Evolutionary conservation across 1,140 invertebrate species (phyloP).

Genomic region (Trinorchestia longiramus): DNA sequence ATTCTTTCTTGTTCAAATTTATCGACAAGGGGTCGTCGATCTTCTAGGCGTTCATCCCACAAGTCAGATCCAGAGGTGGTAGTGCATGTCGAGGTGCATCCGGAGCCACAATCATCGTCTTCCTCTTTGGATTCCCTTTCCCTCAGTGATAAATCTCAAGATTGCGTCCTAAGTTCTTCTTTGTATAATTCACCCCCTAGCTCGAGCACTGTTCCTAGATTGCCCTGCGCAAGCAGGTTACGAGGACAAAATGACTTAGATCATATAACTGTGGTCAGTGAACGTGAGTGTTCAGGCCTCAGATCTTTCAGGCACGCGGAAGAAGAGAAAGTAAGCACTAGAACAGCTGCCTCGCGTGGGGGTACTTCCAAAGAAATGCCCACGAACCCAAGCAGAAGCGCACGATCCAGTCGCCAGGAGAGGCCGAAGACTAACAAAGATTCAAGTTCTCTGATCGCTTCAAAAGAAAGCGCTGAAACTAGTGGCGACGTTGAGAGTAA

Average conservation of each 20-base stretch:
- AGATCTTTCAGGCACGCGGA: conserved; percentile 19
- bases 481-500: neutral
- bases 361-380: conserved; percentile 37
- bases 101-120: conserved; percentile 12
- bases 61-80: conserved; percentile 37
- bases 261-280: conserved; percentile 38
- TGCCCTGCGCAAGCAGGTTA: neutral
- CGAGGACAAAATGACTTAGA: conserved; percentile 7
- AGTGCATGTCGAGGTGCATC: conserved; percentile 36
- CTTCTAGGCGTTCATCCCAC: neutral
- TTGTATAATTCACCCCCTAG: neutral
- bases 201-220: neutral
- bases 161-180: neutral
- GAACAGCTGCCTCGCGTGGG: neutral
- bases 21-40: neutral
- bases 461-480: neutral
- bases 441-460: neutral
- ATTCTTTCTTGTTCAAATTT: neutral
- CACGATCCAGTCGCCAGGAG: neutral
- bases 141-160: neutral
- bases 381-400: neutral
- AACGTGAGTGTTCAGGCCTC: neutral
- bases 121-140: neutral
- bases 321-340: conserved; percentile 22
- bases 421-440: neutral